phyloP scores from a whole-genome alignment of 2,888 invertebrate species.

The Harpalus rufipes region DNA sequence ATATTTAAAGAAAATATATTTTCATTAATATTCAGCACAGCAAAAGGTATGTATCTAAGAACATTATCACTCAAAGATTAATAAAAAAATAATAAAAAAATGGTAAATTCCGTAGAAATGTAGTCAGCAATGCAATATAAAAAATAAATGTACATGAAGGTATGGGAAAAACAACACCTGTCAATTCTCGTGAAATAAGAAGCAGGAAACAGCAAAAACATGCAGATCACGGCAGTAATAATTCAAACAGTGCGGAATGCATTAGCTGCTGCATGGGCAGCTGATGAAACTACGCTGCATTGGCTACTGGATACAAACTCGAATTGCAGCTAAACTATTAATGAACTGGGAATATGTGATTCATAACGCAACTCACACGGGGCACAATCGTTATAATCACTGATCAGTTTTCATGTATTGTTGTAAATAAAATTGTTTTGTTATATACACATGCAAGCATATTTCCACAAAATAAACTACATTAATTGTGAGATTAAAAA shows the following conservation, averaged over 20 bases:
- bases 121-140: too few relatives aligned
- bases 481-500: conserved; percentile 45
- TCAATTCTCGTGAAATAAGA: conserved; percentile 28
- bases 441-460: not conserved
- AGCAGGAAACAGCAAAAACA: conserved; percentile 4
- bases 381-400: conserved; percentile 16
- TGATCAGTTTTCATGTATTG: conserved; percentile 46
- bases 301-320: conserved; percentile 9
- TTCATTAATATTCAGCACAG: too few relatives aligned
- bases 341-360: conserved; percentile 46
- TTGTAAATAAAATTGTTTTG: conserved; percentile 17
- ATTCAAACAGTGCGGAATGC: conserved; percentile 27
- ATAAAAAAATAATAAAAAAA: too few relatives aligned
- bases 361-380: conserved; percentile 16
- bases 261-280: conserved; percentile 17
- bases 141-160: not conserved
- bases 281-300: conserved; percentile 23
- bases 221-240: conserved; percentile 33
- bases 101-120: too few relatives aligned
- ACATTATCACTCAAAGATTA: too few relatives aligned
- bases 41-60: too few relatives aligned
- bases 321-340: conserved; percentile 39
- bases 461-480: conserved; percentile 17
- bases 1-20: too few relatives aligned
- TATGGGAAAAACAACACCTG: not conserved